Evolutionary conservation across 2,113 vertebrate species (phyloP).

Genomic region (Copsychus sechellarum): DNA sequence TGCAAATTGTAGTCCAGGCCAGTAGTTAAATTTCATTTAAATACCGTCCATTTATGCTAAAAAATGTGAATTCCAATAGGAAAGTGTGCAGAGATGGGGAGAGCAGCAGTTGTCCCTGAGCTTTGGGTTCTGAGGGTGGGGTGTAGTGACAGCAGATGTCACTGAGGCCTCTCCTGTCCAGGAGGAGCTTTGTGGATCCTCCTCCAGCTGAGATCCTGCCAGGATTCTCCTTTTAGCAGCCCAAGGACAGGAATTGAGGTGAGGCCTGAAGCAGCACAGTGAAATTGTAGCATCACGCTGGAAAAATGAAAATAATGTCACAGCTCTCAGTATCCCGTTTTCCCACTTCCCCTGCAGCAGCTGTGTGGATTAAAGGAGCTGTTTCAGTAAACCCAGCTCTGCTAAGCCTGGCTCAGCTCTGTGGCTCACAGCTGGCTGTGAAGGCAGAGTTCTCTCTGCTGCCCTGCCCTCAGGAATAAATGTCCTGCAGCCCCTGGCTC

Average conservation of each 20-base stretch:
- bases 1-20: not conserved
- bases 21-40: not conserved
- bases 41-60: not conserved
- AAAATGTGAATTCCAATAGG: not conserved
- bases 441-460: not conserved
- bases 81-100: not conserved
- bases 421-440: not conserved
- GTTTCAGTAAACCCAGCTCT: not conserved
- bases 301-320: not conserved
- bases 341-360: not conserved
- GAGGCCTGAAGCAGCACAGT: not conserved
- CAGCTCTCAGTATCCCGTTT: not conserved
- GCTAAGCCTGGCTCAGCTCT: not conserved
- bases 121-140: not conserved
- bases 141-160: not conserved
- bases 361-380: not conserved
- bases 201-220: not conserved
- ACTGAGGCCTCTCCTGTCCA: not conserved
- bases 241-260: not conserved
- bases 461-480: not conserved
- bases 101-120: not conserved
- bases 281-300: not conserved
- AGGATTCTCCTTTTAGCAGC: not conserved
- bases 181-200: not conserved
- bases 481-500: not conserved